These are phyloP conservation scores for Cydia strobilella DNA, from an alignment of 1,140 invertebrate species.

Conservation along the genomic window DNA sequence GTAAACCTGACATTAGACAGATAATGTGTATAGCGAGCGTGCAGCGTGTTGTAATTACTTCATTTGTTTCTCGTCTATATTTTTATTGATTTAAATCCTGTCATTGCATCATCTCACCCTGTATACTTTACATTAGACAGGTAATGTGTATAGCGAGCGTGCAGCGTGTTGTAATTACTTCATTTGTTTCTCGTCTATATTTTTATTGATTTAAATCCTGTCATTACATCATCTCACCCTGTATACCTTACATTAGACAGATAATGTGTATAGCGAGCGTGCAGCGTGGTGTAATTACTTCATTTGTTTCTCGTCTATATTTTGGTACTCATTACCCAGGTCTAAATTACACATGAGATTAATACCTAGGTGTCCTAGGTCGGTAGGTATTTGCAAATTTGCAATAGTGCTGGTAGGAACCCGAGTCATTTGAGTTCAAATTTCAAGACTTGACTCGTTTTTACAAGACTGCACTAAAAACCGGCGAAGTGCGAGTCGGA, in stretches of 20 bases:
- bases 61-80: constrained; percentile 13
- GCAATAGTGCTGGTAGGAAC: too few species aligned
- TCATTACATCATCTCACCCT: background rate
- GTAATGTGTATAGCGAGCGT: constrained; percentile 15
- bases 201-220: background rate
- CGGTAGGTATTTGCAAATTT: too few species aligned
- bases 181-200: constrained; percentile 13
- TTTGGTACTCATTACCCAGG: background rate
- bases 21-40: constrained; percentile 16
- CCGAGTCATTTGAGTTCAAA: too few species aligned
- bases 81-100: background rate
- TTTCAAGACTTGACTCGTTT: too few species aligned
- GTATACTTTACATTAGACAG: background rate
- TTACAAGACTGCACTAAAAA: too few species aligned
- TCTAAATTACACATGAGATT: too few species aligned
- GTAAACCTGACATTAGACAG: too few species aligned
- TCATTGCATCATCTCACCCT: background rate
- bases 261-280: too few species aligned
- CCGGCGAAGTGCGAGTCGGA: too few species aligned
- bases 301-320: constrained; percentile 21
- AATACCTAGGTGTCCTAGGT: too few species aligned
- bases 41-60: background rate
- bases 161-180: background rate
- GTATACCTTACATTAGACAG: background rate
- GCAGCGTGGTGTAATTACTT: too few species aligned